phyloP scores from a whole-genome alignment of 2,888 invertebrate species.

The Yponomeuta evonymella region DNA sequence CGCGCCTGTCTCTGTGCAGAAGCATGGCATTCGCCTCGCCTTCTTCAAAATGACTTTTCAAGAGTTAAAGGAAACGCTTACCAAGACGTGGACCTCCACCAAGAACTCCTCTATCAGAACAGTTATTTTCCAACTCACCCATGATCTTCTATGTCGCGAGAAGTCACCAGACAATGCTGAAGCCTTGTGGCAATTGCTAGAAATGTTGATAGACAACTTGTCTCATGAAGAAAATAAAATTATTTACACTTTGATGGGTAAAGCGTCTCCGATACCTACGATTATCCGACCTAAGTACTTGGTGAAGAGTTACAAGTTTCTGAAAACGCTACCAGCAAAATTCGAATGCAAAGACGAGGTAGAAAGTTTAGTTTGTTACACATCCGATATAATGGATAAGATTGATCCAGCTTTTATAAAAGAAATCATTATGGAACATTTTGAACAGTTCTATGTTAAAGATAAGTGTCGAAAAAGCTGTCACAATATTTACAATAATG shows the following conservation, averaged over 20 bases:
- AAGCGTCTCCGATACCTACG: slow-evolving; percentile 34
- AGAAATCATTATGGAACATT: slow-evolving; percentile 36
- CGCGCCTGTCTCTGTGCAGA: slow-evolving; percentile 51
- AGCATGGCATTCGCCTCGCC: slow-evolving; percentile 50
- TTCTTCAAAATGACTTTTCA: slow-evolving; percentile 38
- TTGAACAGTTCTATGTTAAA: slow-evolving; percentile 24
- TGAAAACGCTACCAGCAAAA: slow-evolving; percentile 32
- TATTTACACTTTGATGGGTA: slow-evolving; percentile 39
- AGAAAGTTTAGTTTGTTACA: slow-evolving; percentile 27
- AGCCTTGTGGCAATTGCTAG: slow-evolving; percentile 41
- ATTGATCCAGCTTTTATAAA: slow-evolving; percentile 39
- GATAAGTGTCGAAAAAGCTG: slow-evolving; percentile 29
- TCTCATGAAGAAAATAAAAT: slow-evolving; percentile 44
- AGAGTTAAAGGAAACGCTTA: slow-evolving; percentile 37
- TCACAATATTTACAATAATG: slow-evolving; percentile 17
- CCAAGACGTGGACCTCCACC: slow-evolving; percentile 40
- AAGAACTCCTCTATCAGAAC: slow-evolving; percentile 47
- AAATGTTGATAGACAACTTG: slow-evolving; percentile 46
- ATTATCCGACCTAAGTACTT: slow-evolving; percentile 39
- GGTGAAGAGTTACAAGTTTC: slow-evolving; percentile 42
- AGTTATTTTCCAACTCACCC: slow-evolving; percentile 46
- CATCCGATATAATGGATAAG: slow-evolving; percentile 37
- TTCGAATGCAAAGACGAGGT: slow-evolving; percentile 27
- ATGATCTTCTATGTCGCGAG: slow-evolving; percentile 40
- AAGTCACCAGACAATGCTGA: slow-evolving; percentile 32